Base-by-base conservation (phyloP, 1,140 invertebrate species). In the Drosophila sulfurigaster region DNA sequence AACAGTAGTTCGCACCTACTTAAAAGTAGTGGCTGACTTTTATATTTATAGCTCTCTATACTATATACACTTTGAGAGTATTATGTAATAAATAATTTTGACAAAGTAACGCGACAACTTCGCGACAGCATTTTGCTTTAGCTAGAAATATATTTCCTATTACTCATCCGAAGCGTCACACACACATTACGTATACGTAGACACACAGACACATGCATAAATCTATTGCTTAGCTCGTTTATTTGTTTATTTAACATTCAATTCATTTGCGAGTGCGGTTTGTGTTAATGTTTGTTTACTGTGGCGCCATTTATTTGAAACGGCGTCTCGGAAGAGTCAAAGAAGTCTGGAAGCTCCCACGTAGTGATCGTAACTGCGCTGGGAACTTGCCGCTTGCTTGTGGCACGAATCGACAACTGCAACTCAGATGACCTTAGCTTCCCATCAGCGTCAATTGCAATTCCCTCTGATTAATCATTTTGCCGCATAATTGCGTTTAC, bases 241-340 rank as follows among this genome's bases (percentile, higher is more conserved):
- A 46, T 57, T 54, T 62, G 72, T 79, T 76, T 60, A 32, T 38
- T 57, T 20, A 28, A 58, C 13, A 32, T 30, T 54, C 13, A 46
- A 68, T 60, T 71, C 49, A 54, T 56, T 52, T 58, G 69, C 51
- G 56, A 67, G 35, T 54, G 71, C 13, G 30, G 46, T 66, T 48
- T 52, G 57, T 49, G 43, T 57, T 58, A 69, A 60, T 78, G 72
- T 65, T 75, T 65, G 43, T 54, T 58, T 69, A 54, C 71, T 56
- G 65, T 69, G 65, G 71, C 71, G 71, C 71, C 65, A 38, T 69
- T 30, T 28, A 51, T 20, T 56, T 35, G 67, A 64, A 38, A 38
- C 20, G 5, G 6, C 3, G 13, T 41, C 45, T n/a, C 8, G 35
- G 35, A 38, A 38, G 35, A 38, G 35, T 38, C 35, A 10, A 8